Evolutionary conservation across 2,113 vertebrate species (phyloP), one percentile per base, ranked within the genome.

Genomic region (Bujurquina vittata): DNA sequence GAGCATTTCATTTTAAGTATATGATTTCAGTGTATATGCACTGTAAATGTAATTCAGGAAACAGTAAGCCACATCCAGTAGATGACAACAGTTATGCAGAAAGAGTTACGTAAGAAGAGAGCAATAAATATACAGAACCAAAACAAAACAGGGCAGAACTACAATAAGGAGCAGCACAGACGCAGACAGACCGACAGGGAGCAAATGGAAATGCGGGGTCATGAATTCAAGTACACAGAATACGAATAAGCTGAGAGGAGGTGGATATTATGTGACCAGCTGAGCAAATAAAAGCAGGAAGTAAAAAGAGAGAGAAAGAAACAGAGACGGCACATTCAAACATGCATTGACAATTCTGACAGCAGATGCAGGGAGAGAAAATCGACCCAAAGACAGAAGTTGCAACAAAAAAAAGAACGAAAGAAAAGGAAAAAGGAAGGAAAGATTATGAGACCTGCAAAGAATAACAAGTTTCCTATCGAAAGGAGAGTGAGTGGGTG

Each of bases 191-290:
- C 2, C 35, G 74, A 65, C 40, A 54, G 40, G 9, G 31, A 59
- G 59, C 31, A 73, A 75, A 62, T 61, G 20, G 49, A 80, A 65
- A 72, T 4, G 29, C 43, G 22, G 23, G 43, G 26, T 29, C 10
- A 67, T 49, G 84, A 43, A 79, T 86, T 84, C 26, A 86, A 84
- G 87, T 67, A 56, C 23, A 33, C 15, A 72, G 52, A 87, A 83
- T 88, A 74, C 79, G 69, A 87, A 84, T 89, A 81, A 88, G 84
- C 67, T 72, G 78, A 81, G 72, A 79, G 80, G 73, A 83, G 81
- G 79, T 76, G 81, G 67, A 78, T 80, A 62, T 84, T 87, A 84
- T 79, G 67, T 77, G 76, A 85, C 75, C 84, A 79, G 81, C 88
- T 79, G 77, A 83, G 76, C 60, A 85, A 91, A 83, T 81, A 75